Conservation (phyloP, 2,888 invertebrate species). For the Tryphoninae sp. region DNA sequence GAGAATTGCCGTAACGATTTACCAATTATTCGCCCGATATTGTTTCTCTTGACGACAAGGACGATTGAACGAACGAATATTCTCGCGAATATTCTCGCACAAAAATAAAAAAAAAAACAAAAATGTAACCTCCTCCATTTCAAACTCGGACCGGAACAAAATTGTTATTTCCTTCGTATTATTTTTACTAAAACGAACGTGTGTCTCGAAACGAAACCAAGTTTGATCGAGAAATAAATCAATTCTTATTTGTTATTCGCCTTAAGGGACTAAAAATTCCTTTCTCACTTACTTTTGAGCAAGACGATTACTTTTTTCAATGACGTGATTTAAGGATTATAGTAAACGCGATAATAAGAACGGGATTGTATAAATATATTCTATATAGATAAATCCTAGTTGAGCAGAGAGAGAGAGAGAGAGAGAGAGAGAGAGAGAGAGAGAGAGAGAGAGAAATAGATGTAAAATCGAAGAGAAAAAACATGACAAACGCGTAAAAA, state of each 20-base stretch:
- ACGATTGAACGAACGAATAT: constrained; percentile 64
- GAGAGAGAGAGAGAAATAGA: constrained; percentile 67
- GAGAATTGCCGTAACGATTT: constrained; percentile 11
- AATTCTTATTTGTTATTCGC: constrained; percentile 21
- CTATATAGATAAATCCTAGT: constrained; percentile 71
- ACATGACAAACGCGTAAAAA: constrained; percentile 62
- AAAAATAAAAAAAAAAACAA: constrained; percentile 1
- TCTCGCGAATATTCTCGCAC: no score
- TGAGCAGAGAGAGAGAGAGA: constrained; percentile 72
- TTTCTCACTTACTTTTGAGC: constrained; percentile 22
- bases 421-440: constrained; percentile 68
- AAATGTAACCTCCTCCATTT: not conserved
- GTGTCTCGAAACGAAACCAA: not conserved
- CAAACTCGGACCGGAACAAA: not conserved
- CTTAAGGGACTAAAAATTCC: not conserved
- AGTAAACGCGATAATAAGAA: constrained; percentile 31
- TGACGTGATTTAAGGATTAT: constrained; percentile 31
- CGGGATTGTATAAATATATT: constrained; percentile 50
- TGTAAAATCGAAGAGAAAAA: constrained; percentile 61
- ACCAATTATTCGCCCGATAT: constrained; percentile 64
- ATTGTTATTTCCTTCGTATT: not conserved
- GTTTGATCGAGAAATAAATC: not conserved
- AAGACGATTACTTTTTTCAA: constrained; percentile 22
- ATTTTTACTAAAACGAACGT: not conserved
- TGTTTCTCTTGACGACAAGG: constrained; percentile 75